Percentiles rank a stretch among this genome's conserved stretches.
These are phyloP conservation scores for Lithophane leautieri DNA, from an alignment of 2,888 invertebrate species.

Conservation along the genomic window DNA sequence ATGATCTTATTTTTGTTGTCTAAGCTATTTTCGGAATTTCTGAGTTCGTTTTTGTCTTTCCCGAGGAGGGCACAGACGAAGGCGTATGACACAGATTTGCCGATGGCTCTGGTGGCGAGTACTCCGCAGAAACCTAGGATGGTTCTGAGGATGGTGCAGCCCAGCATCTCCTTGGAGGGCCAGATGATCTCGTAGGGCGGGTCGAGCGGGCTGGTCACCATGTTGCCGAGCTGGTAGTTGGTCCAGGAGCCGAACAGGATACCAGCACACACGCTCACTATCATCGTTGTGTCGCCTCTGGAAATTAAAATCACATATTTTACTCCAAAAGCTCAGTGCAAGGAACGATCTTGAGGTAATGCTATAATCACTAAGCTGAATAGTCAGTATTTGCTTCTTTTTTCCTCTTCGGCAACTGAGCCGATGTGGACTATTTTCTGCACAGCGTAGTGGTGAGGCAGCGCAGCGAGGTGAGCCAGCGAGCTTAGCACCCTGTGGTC, in stretches of 20 bases:
- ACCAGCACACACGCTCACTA: slow-evolving; percentile 95
- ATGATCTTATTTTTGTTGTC: slow-evolving; percentile 93
- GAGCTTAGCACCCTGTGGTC: too few species aligned
- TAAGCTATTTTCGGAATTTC: slow-evolving; percentile 91
- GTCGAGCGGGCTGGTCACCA: slow-evolving; percentile 89
- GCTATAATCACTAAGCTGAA: background rate
- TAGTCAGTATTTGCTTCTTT: background rate
- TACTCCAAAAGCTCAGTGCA: background rate
- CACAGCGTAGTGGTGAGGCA: too few species aligned
- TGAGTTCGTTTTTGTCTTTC: slow-evolving; percentile 92
- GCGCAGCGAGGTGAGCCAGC: too few species aligned
- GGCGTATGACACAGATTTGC: slow-evolving; percentile 93
- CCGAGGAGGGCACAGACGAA: slow-evolving; percentile 93
- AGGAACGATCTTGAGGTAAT: background rate
- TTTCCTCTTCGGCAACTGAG: too few species aligned
- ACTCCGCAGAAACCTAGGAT: slow-evolving; percentile 94
- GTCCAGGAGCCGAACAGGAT: slow-evolving; percentile 95
- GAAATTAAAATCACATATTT: slow-evolving; percentile 64
- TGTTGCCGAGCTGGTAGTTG: slow-evolving; percentile 94
- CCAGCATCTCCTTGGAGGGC: slow-evolving; percentile 94
- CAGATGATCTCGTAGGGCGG: slow-evolving; percentile 95
- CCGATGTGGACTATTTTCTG: too few species aligned
- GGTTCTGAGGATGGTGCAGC: slow-evolving; percentile 92
- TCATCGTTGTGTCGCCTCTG: slow-evolving; percentile 97
- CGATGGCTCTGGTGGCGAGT: slow-evolving; percentile 92